These are phyloP conservation scores for Promerops cafer DNA, from an alignment of 2,113 vertebrate species.

Conservation along the genomic window DNA sequence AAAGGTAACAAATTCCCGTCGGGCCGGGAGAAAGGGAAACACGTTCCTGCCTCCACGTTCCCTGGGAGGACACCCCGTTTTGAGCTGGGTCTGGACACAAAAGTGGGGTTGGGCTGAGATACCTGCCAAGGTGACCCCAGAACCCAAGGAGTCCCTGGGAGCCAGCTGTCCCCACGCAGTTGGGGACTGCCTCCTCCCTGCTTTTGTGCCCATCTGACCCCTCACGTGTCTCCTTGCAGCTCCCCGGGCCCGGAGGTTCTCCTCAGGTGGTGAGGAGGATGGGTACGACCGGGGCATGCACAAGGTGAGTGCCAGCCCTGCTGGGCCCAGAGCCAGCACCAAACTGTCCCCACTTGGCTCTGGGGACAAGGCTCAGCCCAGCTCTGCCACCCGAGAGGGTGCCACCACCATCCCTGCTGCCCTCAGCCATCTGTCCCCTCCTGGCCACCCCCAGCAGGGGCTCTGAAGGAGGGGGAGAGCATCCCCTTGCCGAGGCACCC, in stretches of 20 bases:
- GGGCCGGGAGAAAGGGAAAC: not conserved
- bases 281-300: slow-evolving; percentile 81
- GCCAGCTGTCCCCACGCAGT: rapidly evolving
- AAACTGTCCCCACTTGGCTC: rapidly evolving
- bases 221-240: slow-evolving; percentile 50
- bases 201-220: not conserved
- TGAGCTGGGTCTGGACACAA: rapidly evolving
- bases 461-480: not conserved
- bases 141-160: not conserved
- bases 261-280: slow-evolving; percentile 81
- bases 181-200: not conserved
- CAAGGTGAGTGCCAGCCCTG: slow-evolving; percentile 67
- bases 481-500: not conserved
- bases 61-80: rapidly evolving
- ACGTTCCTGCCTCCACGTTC: not conserved
- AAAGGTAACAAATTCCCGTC: slow-evolving; percentile 71
- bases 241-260: slow-evolving; percentile 80
- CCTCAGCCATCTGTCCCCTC: not conserved
- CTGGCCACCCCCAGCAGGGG: rapidly evolving
- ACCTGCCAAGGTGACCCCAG: not conserved
- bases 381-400: not conserved
- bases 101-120: not conserved
- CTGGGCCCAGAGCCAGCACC: not conserved
- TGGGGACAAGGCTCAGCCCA: not conserved
- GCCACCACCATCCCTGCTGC: not conserved